Conservation (phyloP, 1,140 invertebrate species). For the Caenorhabditis brenneri region DNA sequence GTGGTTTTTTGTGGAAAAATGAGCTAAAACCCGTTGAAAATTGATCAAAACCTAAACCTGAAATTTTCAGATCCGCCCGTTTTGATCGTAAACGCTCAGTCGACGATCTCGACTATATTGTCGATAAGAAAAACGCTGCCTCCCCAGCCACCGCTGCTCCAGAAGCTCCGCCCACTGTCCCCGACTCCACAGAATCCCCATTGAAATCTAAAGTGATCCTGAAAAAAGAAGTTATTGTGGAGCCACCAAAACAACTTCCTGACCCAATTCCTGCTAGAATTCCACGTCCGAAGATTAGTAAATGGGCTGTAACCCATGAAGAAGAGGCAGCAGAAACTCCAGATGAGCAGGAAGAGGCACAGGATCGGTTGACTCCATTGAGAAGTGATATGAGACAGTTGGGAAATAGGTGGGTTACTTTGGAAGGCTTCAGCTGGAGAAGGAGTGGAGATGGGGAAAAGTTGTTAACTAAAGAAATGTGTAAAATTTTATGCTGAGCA, state of each 20-base stretch:
- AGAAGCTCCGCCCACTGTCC: slow-evolving; percentile 24
- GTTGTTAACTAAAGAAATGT: too few species aligned
- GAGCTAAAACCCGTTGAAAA: background rate
- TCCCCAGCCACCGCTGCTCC: background rate
- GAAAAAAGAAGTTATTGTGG: slow-evolving; percentile 48
- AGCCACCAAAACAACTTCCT: slow-evolving; percentile 52
- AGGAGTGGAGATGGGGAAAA: too few species aligned
- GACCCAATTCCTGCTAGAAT: slow-evolving; percentile 55
- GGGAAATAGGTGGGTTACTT: slow-evolving; percentile 30
- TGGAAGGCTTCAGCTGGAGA: too few species aligned
- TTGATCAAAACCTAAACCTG: too few species aligned
- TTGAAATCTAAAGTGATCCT: slow-evolving; percentile 53
- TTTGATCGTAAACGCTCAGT: slow-evolving; percentile 36
- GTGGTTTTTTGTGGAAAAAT: too few species aligned
- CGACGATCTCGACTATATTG: slow-evolving; percentile 43
- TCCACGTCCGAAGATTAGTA: slow-evolving; percentile 56
- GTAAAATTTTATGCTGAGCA: too few species aligned
- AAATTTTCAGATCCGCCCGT: slow-evolving; percentile 39
- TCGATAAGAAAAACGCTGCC: background rate
- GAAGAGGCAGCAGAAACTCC: slow-evolving; percentile 54
- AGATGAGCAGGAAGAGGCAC: slow-evolving; percentile 58
- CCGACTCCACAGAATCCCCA: slow-evolving; percentile 47
- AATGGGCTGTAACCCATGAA: slow-evolving; percentile 34
- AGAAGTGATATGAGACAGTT: slow-evolving; percentile 52
- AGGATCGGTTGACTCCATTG: slow-evolving; percentile 54